Evolutionary conservation across 1,140 invertebrate species (phyloP).

Genomic region (Drosophila athabasca): DNA sequence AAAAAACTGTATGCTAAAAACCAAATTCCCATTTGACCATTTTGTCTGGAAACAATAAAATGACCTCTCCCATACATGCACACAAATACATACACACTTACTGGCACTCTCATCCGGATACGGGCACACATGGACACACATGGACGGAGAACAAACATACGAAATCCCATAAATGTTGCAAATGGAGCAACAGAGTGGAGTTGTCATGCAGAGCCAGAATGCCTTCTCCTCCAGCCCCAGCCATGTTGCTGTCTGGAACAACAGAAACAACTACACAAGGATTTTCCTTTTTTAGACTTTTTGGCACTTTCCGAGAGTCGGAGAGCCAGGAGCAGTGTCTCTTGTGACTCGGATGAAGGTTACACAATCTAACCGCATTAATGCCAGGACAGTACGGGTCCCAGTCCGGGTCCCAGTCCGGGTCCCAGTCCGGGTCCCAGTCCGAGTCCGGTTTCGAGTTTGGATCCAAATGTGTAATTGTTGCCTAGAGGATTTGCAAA

Average conservation of each 20-base stretch:
- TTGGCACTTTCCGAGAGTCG: constrained; percentile 41
- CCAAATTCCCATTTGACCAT: constrained; percentile 76
- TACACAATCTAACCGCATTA: constrained; percentile 69
- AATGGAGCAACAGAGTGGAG: constrained; percentile 72
- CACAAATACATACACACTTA: constrained; percentile 12
- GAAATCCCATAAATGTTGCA: constrained; percentile 70
- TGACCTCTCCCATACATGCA: constrained; percentile 49
- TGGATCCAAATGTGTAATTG: constrained; percentile 56
- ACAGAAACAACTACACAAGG: constrained; percentile 13
- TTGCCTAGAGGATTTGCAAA: constrained; percentile 60
- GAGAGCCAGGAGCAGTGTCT: constrained; percentile 12
- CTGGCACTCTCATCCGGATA: no score
- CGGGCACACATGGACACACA: no score
- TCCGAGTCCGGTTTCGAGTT: no score
- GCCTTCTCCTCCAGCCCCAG: constrained; percentile 1
- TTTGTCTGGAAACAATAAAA: constrained; percentile 78
- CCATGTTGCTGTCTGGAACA: constrained; percentile 36
- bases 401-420: background rate
- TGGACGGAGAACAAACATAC: constrained; percentile 8
- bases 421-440: no score
- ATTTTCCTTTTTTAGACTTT: constrained; percentile 54
- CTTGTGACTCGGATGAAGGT: constrained; percentile 45
- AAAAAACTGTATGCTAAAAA: constrained; percentile 47
- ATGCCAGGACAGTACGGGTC: constrained; percentile 34
- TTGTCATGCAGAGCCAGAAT: constrained; percentile 55